Evolutionary conservation across 1,140 invertebrate genomes (phyloP), one percentile per base, ranked within the genome.

Genomic region (Nebria ingens): DNA sequence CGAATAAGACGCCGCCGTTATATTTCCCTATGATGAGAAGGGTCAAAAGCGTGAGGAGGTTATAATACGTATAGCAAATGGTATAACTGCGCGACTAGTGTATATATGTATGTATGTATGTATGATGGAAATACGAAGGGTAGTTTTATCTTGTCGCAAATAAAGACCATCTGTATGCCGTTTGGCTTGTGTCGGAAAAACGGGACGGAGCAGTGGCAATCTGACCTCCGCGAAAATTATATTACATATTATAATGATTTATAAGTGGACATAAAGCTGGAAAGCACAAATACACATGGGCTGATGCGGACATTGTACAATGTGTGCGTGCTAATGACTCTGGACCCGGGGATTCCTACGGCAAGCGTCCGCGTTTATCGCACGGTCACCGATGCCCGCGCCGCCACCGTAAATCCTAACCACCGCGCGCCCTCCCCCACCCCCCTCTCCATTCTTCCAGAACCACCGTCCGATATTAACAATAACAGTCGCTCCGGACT

Each of bases 221-320:
- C 40, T 45, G 40, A 45, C 40, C 40, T 45, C 40, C 17, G 50
- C 50, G 50, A 51, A 51, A 51, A 51, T 51, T 51, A 51, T 51
- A 51, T 51, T 51, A 51, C 50, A 51, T 51, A 51, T 51, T 51
- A 51, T 51, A 51, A 51, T 51, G 50, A 51, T 51, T 51, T 51
- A 51, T 51, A 51, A 51, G 50, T 51, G 50, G 50, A 51, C 19
- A 21, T 51, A 51, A 51, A 51, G 50, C 50, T 11, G 21, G 50
- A 19, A 49, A 49, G 13, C n/a, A 34, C 25, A 34, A 6, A 34
- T 34, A 34, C 25, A 34, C n/a, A 34, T n/a, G n/a, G 6, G 25
- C 25, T 29, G 25, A 13, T 29, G 4, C 6, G 9, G 40, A 17
- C 40, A 6, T 6, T 17, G 40, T 3, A 17, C 3, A 17, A 17